Percentiles rank a stretch among this genome's conserved stretches.
Evolutionary conservation across 2,113 vertebrate species (phyloP).

Genomic region (Vulpes ferrilata): DNA sequence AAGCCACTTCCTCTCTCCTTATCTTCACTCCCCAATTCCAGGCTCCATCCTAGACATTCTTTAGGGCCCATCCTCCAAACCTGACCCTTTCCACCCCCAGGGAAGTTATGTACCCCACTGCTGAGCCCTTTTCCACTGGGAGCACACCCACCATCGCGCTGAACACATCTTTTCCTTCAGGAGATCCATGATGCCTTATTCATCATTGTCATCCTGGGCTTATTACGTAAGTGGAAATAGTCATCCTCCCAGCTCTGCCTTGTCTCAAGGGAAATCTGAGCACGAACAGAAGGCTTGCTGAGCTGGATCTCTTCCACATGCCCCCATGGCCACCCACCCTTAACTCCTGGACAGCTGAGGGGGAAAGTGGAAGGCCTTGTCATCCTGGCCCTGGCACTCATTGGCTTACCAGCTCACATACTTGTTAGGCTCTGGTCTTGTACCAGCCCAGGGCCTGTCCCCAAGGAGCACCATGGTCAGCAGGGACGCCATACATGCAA

Average conservation of each 20-base stretch:
- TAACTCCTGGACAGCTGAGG: not conserved
- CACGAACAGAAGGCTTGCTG: not conserved
- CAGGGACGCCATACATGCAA: not conserved
- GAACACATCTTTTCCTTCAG: not conserved
- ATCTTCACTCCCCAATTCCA: not conserved
- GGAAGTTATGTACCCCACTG: not conserved
- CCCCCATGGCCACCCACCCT: not conserved
- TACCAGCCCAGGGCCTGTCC: not conserved
- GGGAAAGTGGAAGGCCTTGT: not conserved
- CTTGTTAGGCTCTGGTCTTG: not conserved
- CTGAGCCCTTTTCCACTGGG: not conserved
- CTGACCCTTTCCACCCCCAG: not conserved
- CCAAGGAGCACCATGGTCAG: not conserved
- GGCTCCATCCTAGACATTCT: not conserved
- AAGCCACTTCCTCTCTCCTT: not conserved
- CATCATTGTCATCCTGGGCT: not conserved
- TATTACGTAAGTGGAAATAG: not conserved
- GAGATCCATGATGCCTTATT: not conserved
- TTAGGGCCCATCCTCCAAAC: not conserved
- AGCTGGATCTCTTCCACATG: not conserved
- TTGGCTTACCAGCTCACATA: not conserved
- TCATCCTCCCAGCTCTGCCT: not conserved
- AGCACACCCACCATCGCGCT: rapidly evolving
- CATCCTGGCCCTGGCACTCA: not conserved
- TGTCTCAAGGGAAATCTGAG: not conserved